Conservation (phyloP, 92 coral and sea anemone genomes). For the Heteractis magnifica region DNA sequence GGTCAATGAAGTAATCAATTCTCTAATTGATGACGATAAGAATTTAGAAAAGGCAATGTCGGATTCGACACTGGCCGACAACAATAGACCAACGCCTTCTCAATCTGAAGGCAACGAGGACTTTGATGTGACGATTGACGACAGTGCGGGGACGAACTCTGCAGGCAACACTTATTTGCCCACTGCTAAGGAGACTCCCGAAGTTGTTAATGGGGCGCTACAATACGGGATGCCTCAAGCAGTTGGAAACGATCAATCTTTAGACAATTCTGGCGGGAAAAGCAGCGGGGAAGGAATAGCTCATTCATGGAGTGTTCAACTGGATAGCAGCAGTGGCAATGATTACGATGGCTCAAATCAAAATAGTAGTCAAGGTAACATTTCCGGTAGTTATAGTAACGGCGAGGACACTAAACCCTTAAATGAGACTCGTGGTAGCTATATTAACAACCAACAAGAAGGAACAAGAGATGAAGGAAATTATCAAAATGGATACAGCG, state of each 20-base stretch:
- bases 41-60: constrained; percentile 1
- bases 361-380: background rate
- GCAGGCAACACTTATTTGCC: background rate
- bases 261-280: background rate
- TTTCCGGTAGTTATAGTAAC: background rate
- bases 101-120: constrained; percentile 10
- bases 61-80: background rate
- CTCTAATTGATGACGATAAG: constrained; percentile 23
- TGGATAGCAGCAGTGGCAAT: background rate
- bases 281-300: background rate
- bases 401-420: background rate
- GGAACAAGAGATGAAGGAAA: background rate
- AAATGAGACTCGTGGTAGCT: background rate
- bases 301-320: background rate
- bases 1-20: constrained; percentile 22
- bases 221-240: background rate
- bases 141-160: background rate
- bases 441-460: background rate
- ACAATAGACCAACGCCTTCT: background rate
- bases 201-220: background rate
- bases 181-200: background rate
- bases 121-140: constrained; percentile 28
- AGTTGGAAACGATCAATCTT: background rate
- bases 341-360: background rate
- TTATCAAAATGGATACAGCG: background rate